These are phyloP conservation scores for Cyphomyrus plagiostoma DNA, from an alignment of 2,113 vertebrate species.

Conservation along the genomic window DNA sequence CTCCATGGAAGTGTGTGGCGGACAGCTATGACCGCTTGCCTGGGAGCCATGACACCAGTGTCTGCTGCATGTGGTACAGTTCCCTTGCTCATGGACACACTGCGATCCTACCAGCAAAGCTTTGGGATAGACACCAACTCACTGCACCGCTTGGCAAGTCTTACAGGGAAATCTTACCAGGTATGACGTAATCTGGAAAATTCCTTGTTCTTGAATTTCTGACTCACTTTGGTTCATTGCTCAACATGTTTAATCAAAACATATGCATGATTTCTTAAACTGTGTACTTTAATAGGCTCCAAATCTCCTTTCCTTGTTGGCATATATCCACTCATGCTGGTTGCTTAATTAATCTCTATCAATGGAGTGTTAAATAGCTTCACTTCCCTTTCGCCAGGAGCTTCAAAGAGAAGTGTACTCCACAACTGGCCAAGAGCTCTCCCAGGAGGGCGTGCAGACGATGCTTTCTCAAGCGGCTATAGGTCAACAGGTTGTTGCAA, in stretches of 20 bases:
- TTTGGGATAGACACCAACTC: slow-evolving; percentile 33
- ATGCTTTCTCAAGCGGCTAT: slow-evolving; percentile 19
- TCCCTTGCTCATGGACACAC: slow-evolving; percentile 23
- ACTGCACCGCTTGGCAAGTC: slow-evolving; percentile 23
- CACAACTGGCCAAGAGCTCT: slow-evolving; percentile 21
- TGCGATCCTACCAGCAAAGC: slow-evolving; percentile 32
- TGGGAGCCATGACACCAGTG: slow-evolving; percentile 8
- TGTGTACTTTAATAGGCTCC: neutral
- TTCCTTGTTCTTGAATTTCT: neutral
- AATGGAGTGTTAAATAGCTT: neutral
- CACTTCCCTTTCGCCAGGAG: slow-evolving; percentile 6
- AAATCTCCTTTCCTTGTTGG: neutral
- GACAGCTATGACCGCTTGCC: slow-evolving; percentile 20
- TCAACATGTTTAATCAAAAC: neutral
- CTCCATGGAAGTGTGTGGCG: slow-evolving; percentile 21
- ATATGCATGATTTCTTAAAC: neutral
- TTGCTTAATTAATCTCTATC: neutral
- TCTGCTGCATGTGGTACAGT: neutral
- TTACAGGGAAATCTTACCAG: slow-evolving; percentile 29
- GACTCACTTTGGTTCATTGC: neutral
- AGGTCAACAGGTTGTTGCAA: slow-evolving; percentile 18
- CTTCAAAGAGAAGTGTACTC: slow-evolving; percentile 30
- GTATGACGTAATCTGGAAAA: neutral
- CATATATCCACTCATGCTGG: neutral
- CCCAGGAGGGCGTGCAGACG: neutral